These are phyloP conservation scores for Pollenia griseotomentosa DNA, from an alignment of 2,888 invertebrate species.

Conservation along the genomic window DNA sequence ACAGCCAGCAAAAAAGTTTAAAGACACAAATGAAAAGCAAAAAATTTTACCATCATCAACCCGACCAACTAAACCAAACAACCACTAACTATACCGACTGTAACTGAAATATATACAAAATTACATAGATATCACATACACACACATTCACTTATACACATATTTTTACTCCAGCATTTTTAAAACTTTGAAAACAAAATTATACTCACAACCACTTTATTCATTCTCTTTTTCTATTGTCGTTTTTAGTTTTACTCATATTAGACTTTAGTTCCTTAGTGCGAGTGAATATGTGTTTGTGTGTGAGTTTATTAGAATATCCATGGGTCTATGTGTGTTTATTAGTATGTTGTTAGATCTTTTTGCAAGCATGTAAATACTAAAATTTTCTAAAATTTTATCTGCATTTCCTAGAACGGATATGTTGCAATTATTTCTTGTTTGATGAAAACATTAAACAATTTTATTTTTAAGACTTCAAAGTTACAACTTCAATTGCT, in stretches of 20 bases:
- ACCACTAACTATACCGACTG: constrained; percentile 47
- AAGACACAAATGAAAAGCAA: not conserved
- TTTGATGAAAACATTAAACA: not conserved
- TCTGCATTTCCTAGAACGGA: not conserved
- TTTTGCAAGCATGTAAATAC: not conserved
- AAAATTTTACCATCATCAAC: not conserved
- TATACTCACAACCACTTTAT: not conserved
- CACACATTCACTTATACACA: not conserved
- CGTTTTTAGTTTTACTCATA: not conserved
- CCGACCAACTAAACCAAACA: constrained; percentile 15
- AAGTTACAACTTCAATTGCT: not conserved
- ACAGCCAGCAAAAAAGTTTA: not conserved
- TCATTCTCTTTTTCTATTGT: constrained; percentile 9
- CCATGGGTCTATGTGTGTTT: not conserved
- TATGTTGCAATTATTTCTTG: not conserved
- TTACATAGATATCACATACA: not conserved
- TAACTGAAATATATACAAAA: not conserved
- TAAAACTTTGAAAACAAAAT: constrained; percentile 22
- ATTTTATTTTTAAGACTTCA: not conserved
- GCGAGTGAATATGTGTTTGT: not conserved
- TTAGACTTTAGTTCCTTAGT: not conserved
- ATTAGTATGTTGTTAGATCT: not conserved
- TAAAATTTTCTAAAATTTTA: not conserved
- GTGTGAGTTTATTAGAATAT: too few relatives aligned
- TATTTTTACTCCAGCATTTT: not conserved